Percentiles rank a stretch among this genome's conserved stretches.
These are phyloP conservation scores for Distichodus sexfasciatus DNA, from an alignment of 2,797 vertebrate species.

Conservation along the genomic window DNA sequence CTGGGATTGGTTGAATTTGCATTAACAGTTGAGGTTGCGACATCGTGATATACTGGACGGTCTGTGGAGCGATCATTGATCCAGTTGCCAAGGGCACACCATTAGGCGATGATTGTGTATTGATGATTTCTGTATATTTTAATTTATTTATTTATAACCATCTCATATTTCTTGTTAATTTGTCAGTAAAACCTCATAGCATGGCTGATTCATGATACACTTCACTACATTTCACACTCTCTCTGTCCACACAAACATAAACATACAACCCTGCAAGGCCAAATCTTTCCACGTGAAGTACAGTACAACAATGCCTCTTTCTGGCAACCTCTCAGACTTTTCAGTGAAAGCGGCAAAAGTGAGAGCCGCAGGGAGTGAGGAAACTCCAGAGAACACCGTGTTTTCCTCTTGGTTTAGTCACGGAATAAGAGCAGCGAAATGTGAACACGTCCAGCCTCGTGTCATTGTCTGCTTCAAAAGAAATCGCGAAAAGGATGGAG, in stretches of 20 bases:
- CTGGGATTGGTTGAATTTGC: no score
- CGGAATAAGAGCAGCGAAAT: slow-evolving; percentile 16
- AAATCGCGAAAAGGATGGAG: neutral
- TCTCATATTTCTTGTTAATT: no score
- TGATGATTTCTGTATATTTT: no score
- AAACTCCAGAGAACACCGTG: neutral
- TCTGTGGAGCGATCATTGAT: no score
- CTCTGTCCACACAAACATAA: neutral
- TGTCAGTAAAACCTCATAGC: no score
- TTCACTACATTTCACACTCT: slow-evolving; percentile 16
- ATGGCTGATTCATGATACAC: slow-evolving; percentile 20
- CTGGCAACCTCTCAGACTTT: slow-evolving; percentile 60
- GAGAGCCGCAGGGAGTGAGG: neutral
- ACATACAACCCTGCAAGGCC: no score
- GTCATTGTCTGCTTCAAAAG: slow-evolving; percentile 22
- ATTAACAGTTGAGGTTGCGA: no score
- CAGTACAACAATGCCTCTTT: slow-evolving; percentile 66
- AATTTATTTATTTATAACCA: no score
- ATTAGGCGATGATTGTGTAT: no score
- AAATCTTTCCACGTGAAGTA: slow-evolving; percentile 70
- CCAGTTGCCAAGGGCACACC: no score
- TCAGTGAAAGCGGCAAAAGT: slow-evolving; percentile 13
- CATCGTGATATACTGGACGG: no score
- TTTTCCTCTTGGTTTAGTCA: slow-evolving; percentile 14
- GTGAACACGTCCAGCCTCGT: slow-evolving; percentile 5